Evolutionary conservation across 2,888 invertebrate genomes (phyloP), one percentile per base, ranked within the genome.

Genomic region (Orthosia cruda): DNA sequence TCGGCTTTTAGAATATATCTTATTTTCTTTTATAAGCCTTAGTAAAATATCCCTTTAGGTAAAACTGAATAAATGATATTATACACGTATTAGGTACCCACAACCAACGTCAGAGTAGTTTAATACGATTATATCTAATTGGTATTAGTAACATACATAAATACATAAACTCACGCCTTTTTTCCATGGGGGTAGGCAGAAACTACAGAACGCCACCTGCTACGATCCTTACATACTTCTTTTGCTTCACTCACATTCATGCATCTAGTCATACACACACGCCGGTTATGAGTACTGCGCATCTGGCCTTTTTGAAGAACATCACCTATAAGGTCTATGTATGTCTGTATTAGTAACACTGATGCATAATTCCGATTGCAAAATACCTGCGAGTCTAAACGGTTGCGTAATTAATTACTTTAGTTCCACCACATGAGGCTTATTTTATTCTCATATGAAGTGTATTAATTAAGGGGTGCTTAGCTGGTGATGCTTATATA

Each of bases 1-100:
- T 69, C 15, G 26, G 65, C 68, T 85, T 73, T 76, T 67, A 64
- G 71, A 73, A 70, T 70, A 79, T 63, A 74, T 77, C 18, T 32
- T 57, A 54, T 54, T 11, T 26, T 73, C 7, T 69, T 77, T 67
- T n/a, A n/a, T n/a, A n/a, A n/a, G n/a, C n/a, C n/a, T n/a, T n/a
- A n/a, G n/a, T n/a, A n/a, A n/a, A n/a, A n/a, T n/a, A n/a, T n/a
- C n/a, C n/a, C n/a, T n/a, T n/a, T 13, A 23, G 9, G 11, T 67
- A 49, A 23, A 12, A 71, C 4, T 52, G n/a, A 11, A 13, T 49
- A 50, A 80, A 63, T 40, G 1, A 50, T 18, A 59, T 77, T 13
- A 7, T n/a, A 72, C 5, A 47, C 23, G 13, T 49, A 40, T 40
- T 47, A 40, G 11, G 0, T 57, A 47, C 40, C 40, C 40, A 40